Conservation (phyloP, 2,797 vertebrate genomes). For the Phrynocephalus forsythii region DNA sequence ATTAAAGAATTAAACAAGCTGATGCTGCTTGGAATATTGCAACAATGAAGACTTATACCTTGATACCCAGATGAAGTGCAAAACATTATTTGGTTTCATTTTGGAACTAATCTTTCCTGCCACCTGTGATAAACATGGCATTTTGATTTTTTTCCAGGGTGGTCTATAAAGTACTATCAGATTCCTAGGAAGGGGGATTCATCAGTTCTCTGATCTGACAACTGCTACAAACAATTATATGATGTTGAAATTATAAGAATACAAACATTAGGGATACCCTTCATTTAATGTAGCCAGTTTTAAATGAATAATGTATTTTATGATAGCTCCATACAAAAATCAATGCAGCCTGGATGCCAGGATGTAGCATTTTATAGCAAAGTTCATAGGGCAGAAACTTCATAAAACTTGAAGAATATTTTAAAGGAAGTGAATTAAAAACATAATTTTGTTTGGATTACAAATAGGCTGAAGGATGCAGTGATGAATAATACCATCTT, state of each 20-base stretch:
- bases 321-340: conserved; percentile 52
- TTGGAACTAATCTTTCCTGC: no score
- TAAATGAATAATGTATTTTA: conserved; percentile 7
- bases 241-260: neutral
- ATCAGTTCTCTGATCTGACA: no score
- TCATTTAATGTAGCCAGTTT: neutral
- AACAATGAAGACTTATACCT: no score
- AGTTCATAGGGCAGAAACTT: conserved; percentile 48
- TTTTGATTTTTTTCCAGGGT: neutral
- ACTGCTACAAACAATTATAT: neutral
- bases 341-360: conserved; percentile 61
- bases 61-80: no score
- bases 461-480: conserved; percentile 51
- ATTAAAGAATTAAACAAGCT: no score
- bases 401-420: conserved; percentile 58
- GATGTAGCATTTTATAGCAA: conserved; percentile 30
- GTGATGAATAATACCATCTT: conserved; percentile 53
- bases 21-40: no score
- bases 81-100: no score
- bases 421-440: conserved; percentile 59
- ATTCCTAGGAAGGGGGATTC: no score
- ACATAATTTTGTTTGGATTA: conserved; percentile 62
- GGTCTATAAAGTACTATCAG: neutral
- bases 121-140: no score
- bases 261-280: neutral